Evolutionary conservation across 2,113 vertebrate genomes (phyloP).

Genomic region (Sylvia atricapilla): DNA sequence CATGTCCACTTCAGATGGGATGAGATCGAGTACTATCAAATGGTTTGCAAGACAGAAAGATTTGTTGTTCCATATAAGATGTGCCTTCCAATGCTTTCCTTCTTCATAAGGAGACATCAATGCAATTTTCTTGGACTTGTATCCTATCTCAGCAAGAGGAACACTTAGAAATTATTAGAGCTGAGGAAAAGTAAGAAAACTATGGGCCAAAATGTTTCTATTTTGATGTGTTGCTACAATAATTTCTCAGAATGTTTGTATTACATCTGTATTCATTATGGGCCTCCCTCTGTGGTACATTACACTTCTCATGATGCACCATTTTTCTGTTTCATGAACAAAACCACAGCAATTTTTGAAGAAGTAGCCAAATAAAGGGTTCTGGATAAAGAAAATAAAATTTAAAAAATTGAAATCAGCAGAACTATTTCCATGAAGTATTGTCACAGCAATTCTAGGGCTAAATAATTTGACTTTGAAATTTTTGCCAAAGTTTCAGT

Average conservation of each 20-base stretch:
- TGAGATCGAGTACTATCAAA: neutral
- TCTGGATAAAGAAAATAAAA: neutral
- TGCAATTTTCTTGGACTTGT: neutral
- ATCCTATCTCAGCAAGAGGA: neutral
- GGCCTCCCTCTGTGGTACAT: neutral
- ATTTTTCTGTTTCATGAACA: neutral
- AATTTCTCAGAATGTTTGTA: neutral
- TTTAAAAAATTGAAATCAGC: neutral
- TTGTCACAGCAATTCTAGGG: neutral
- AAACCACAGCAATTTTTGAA: neutral
- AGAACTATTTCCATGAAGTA: neutral
- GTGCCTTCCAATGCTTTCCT: neutral
- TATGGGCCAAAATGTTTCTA: neutral
- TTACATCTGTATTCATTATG: neutral
- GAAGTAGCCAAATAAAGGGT: neutral
- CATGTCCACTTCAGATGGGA: neutral
- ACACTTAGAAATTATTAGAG: neutral
- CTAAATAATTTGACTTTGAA: neutral
- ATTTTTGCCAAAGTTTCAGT: conserved; percentile 13
- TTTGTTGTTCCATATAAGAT: neutral
- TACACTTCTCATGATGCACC: neutral
- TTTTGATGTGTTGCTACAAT: neutral
- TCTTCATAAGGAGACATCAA: neutral
- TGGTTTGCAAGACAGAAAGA: neutral
- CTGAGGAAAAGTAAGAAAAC: neutral